A percentile compares a stretch with the other conserved stretches of the same genome.
Evolutionary conservation across 53 echinoderm and acorn worm genomes (phyloP).

Genomic region (Echinometra lucunter): DNA sequence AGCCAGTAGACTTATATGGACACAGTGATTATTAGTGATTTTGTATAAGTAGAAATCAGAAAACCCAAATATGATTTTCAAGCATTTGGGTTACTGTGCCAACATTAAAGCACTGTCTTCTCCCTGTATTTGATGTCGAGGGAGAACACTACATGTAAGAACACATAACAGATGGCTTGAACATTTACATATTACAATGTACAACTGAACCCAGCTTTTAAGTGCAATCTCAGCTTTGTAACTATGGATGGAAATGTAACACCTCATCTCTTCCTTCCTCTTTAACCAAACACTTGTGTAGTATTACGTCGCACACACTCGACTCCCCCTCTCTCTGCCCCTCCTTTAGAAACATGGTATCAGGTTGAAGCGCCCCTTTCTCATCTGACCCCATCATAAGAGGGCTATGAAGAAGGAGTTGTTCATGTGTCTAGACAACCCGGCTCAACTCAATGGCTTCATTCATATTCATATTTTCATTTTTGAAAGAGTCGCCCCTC

Average conservation of each 20-base stretch:
- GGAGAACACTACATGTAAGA: too few species aligned
- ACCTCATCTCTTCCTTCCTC: background rate
- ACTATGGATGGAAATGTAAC: background rate
- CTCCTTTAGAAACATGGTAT: conserved; percentile 16
- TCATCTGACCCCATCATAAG: conserved; percentile 21
- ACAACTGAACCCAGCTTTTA: background rate
- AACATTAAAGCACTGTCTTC: too few species aligned
- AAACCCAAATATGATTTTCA: too few species aligned
- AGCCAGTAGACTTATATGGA: too few species aligned
- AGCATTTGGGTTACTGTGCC: too few species aligned
- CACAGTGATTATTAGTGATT: too few species aligned
- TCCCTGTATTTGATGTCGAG: too few species aligned
- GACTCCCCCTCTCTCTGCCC: background rate
- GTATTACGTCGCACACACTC: conserved; percentile 25
- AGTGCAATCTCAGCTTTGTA: conserved; percentile 14
- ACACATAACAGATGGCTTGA: too few species aligned
- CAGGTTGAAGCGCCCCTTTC: conserved; percentile 31
- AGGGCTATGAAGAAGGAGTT: conserved; percentile 17
- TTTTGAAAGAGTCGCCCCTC: conserved; percentile 16
- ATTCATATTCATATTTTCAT: conserved; percentile 67
- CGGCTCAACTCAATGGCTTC: conserved; percentile 57
- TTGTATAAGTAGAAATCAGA: too few species aligned
- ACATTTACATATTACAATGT: background rate
- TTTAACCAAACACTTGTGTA: conserved; percentile 39
- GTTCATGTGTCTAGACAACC: conserved; percentile 52